Evolutionary conservation across 2,888 invertebrate genomes (phyloP), one percentile per base, ranked within the genome.

Genomic region (Scaptodrosophila latifasciaeformis): DNA sequence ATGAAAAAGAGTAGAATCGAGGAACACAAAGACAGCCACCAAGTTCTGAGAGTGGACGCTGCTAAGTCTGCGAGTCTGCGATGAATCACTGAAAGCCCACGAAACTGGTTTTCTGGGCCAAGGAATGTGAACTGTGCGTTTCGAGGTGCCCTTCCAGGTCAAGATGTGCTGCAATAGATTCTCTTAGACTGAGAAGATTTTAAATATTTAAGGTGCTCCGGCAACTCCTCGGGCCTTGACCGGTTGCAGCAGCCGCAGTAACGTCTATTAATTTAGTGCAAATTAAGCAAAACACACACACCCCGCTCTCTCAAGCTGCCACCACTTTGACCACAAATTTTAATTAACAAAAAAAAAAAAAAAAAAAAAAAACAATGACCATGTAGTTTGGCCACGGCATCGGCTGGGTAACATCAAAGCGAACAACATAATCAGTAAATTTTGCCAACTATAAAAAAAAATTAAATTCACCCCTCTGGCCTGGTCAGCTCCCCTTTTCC

Each of bases 291-390:
- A 59, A 51, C 43, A 58, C 24, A 54, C 42, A 48, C 49, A 59
- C 37, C 34, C 29, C 19, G 44, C 27, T 29, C 34, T 9, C 17
- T 49, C 31, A 42, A 13, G 30, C 12, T 44, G 50, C 54, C 48
- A 45, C 45, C 47, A 50, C 40, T 51, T 52, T 57, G 59, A 79
- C 77, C 75, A 76, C 75, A 76, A 79, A 76, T 79, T 69, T 76
- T 76, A 76, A 76, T 76, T 76, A 76, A 76, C 77, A 70, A 61
- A n/a, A n/a, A n/a, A n/a, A n/a, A n/a, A n/a, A n/a, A n/a, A n/a
- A n/a, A n/a, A n/a, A n/a, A n/a, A n/a, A n/a, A n/a, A n/a, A 74
- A 75, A 79, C 75, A 75, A 76, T 67, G 67, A 67, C 77, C 67
- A 67, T 60, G 59, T 50, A 54, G 59, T 56, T 37, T 35, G 21